A percentile compares a stretch with the other conserved stretches of the same genome.
Evolutionary conservation across 2,888 invertebrate species (phyloP).

Genomic region (Synergus gifuensis): DNA sequence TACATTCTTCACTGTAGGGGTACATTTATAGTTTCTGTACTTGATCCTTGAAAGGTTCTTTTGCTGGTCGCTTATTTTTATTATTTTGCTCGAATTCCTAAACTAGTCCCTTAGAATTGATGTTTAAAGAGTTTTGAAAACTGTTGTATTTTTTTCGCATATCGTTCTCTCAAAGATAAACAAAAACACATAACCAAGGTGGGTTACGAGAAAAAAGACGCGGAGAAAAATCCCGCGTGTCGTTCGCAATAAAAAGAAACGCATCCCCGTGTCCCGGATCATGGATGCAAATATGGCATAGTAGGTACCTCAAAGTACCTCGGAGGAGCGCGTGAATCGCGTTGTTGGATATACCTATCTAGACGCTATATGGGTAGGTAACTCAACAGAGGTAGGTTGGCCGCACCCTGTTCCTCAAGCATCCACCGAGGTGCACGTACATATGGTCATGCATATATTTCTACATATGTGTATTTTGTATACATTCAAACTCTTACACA

Average conservation of each 20-base stretch:
- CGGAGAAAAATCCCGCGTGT: neutral
- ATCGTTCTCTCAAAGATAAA: neutral
- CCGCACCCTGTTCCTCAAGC: conserved; percentile 74
- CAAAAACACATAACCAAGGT: neutral
- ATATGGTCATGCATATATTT: conserved; percentile 46
- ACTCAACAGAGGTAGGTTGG: conserved; percentile 59
- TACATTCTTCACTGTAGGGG: no score
- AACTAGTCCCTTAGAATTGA: no score
- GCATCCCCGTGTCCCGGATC: conserved; percentile 69
- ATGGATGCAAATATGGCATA: conserved; percentile 72
- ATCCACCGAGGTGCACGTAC: conserved; percentile 64
- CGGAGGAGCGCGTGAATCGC: conserved; percentile 58
- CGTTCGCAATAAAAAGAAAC: neutral
- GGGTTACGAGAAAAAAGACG: neutral
- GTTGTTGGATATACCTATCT: conserved; percentile 66
- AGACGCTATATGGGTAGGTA: conserved; percentile 74
- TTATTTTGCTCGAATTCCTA: no score
- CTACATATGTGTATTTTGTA: conserved; percentile 40
- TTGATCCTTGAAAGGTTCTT: no score
- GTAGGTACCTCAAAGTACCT: conserved; percentile 56
- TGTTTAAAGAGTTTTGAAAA: no score
- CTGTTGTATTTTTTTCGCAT: no score
- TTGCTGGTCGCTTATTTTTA: no score
- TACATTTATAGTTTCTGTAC: no score
- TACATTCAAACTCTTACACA: conserved; percentile 37